These are phyloP conservation scores for Drosophila kohkoa DNA, from an alignment of 1,140 invertebrate genomes.

Conservation along the genomic window DNA sequence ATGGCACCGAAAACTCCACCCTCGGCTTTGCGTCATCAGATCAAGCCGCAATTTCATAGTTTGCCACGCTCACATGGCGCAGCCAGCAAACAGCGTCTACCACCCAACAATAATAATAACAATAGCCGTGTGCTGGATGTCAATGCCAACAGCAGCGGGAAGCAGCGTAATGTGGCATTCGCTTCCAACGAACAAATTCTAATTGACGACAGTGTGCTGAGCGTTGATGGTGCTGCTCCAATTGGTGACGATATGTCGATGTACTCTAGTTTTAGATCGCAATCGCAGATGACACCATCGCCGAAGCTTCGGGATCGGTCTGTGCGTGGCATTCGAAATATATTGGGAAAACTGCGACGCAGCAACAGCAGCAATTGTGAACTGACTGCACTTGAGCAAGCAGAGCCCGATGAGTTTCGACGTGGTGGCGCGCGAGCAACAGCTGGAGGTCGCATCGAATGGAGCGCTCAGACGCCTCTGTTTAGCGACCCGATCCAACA, in stretches of 20 bases:
- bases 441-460: slow-evolving; percentile 91
- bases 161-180: slow-evolving; percentile 84
- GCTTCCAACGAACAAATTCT: slow-evolving; percentile 89
- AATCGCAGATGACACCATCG: slow-evolving; percentile 87
- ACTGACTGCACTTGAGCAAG: slow-evolving; percentile 86
- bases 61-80: slow-evolving; percentile 89
- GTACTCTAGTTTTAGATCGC: slow-evolving; percentile 82
- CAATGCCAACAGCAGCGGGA: slow-evolving; percentile 82
- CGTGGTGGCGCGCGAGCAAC: slow-evolving; percentile 91
- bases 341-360: slow-evolving; percentile 90
- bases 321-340: slow-evolving; percentile 87
- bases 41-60: slow-evolving; percentile 91
- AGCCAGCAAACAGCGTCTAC: slow-evolving; percentile 68
- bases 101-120: slow-evolving; percentile 63
- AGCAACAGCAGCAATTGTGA: slow-evolving; percentile 87
- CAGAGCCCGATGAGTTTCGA: slow-evolving; percentile 88
- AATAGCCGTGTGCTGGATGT: slow-evolving; percentile 73
- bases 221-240: slow-evolving; percentile 27
- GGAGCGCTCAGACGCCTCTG: slow-evolving; percentile 85
- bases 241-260: slow-evolving; percentile 54
- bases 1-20: slow-evolving; percentile 88
- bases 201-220: slow-evolving; percentile 85
- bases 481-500: slow-evolving; percentile 85
- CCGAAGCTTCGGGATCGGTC: slow-evolving; percentile 84
- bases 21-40: slow-evolving; percentile 88